phyloP scores from a whole-genome alignment of 2,888 invertebrate genomes.

The Ischnura elegans region DNA sequence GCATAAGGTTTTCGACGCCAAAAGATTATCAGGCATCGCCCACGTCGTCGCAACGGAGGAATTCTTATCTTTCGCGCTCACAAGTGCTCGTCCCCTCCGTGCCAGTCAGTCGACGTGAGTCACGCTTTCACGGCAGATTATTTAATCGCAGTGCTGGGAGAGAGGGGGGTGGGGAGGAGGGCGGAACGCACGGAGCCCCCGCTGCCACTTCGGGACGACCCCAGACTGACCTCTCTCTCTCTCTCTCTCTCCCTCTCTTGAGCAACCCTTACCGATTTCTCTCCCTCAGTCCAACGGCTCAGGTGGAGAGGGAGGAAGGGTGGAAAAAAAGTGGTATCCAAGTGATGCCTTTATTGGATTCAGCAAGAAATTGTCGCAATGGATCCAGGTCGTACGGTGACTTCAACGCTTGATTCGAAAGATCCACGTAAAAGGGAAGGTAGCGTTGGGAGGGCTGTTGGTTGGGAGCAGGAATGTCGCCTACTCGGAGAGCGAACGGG shows the following conservation, averaged over 20 bases:
- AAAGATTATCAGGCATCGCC: not conserved
- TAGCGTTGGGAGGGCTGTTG: not conserved
- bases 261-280: not conserved
- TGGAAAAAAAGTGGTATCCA: not conserved
- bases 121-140: not conserved
- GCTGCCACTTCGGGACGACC: not conserved
- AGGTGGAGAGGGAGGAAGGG: not conserved
- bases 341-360: slow-evolving; percentile 46
- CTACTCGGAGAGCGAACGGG: not conserved
- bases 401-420: slow-evolving; percentile 34
- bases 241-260: no score
- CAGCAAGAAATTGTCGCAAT: slow-evolving; percentile 28
- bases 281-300: not conserved
- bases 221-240: not conserved
- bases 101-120: not conserved
- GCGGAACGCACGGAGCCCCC: not conserved
- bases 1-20: not conserved
- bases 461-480: not conserved
- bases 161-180: not conserved
- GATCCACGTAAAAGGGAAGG: not conserved
- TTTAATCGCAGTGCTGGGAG: not conserved
- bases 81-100: not conserved
- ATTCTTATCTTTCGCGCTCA: no score
- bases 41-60: not conserved
- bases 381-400: slow-evolving; percentile 50